A percentile compares a stretch with the other conserved stretches of the same genome.
These are phyloP conservation scores for Danio albolineatus DNA, from an alignment of 2,797 vertebrate species.

Conservation along the genomic window DNA sequence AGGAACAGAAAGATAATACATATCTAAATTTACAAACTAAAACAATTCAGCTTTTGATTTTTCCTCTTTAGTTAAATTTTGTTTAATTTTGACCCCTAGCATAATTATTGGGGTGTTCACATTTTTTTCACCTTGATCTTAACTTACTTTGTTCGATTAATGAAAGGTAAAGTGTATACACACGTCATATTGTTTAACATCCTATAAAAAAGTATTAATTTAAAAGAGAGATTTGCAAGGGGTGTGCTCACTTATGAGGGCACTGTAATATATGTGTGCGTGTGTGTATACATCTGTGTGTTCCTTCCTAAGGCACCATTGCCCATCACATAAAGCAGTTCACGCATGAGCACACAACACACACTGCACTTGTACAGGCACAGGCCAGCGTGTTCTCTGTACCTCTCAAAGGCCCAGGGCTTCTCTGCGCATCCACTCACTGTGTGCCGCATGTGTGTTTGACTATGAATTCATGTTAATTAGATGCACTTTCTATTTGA, in stretches of 20 bases:
- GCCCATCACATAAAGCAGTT: conserved; percentile 33
- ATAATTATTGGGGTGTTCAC: too few relatives aligned
- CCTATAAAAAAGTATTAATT: too few relatives aligned
- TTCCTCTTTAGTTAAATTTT: too few relatives aligned
- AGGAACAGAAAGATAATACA: too few relatives aligned
- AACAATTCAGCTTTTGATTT: too few relatives aligned
- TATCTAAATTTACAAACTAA: too few relatives aligned
- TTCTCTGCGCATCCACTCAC: conserved; percentile 26
- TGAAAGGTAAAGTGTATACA: too few relatives aligned
- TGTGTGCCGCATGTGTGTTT: conserved; percentile 10
- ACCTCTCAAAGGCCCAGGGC: conserved; percentile 18
- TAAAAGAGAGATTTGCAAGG: too few relatives aligned
- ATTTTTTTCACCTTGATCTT: too few relatives aligned
- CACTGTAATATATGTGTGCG: background rate
- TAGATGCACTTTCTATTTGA: conserved; percentile 26
- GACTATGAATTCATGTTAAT: conserved; percentile 31
- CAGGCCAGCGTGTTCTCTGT: conserved; percentile 14
- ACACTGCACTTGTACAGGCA: conserved; percentile 6
- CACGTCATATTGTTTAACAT: too few relatives aligned
- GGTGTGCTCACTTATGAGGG: background rate
- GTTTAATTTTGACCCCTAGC: too few relatives aligned
- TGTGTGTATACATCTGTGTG: background rate
- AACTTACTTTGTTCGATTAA: too few relatives aligned
- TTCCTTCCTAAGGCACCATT: conserved; percentile 25
- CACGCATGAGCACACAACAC: conserved; percentile 27